Base-by-base conservation (phyloP, 2,113 vertebrate genomes). In the Corythornis madagascariensis region DNA sequence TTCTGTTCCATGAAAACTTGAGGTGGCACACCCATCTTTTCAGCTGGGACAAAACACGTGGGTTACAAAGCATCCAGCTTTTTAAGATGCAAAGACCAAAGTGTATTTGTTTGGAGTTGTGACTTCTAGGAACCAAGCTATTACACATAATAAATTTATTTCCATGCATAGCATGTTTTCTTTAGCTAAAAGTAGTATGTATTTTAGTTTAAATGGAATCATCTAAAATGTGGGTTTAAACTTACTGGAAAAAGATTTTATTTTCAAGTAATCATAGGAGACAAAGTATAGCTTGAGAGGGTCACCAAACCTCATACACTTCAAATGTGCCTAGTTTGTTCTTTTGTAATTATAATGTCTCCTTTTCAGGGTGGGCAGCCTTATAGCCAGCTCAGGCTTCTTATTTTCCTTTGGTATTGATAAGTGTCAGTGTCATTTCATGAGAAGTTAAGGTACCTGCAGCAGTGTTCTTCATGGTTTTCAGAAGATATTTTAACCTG, bases 201-300 rank as follows among this genome's bases (percentile, higher is more conserved):
- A 21, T 81, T 91, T 81, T 77, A 28, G 52, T 80, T 71, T 42
- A 74, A 86, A 74, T 28, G 5, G 22, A 60, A 50, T 61, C 10
- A 50, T 89, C 50, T 69, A 65, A 93, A 90, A 73, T n/a, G 64
- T 40, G 90, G 40, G 29, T 91, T 95, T 74, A 74, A 91, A 66
- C 2, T 88, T 67, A 70, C 72, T 56, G 79, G 72, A 40, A 80
- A 72, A 76, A 66, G 11, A 45, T 9, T 89, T 67, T 81, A 17
- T 84, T 84, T 91, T 76, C 80, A 79, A 48, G 33, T 92, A 76
- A 91, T 83, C 70, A 47, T 8, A 72, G 86, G 74, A 82, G 84
- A 15, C 17, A 67, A 91, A 78, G 8, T 84, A 43, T 73, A 47
- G 21, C 89, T 82, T 79, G 42, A 82, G 53, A 86, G 53, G 59